Conservation (phyloP, 2,888 invertebrate species). For the Drosophila tripunctata region DNA sequence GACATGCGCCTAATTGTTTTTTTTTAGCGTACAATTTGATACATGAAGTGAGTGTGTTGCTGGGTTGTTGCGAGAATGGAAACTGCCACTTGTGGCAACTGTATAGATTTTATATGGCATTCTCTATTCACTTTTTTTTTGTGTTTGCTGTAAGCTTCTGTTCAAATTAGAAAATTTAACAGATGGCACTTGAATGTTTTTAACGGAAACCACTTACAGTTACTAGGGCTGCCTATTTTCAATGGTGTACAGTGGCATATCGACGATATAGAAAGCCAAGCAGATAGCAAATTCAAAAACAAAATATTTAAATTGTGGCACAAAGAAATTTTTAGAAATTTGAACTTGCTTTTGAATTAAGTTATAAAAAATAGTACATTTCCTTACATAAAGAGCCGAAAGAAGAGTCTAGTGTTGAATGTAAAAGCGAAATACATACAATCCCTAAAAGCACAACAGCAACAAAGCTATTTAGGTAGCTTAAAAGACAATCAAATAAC, state of each 20-base stretch:
- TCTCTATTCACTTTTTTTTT: too few species aligned
- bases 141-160: not conserved
- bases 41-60: not conserved
- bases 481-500: too few species aligned
- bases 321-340: too few species aligned
- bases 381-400: too few species aligned
- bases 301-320: too few species aligned
- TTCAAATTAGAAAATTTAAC: conserved; percentile 10
- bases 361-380: too few species aligned
- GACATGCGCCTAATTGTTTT: conserved; percentile 43
- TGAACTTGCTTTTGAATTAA: too few species aligned
- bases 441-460: too few species aligned
- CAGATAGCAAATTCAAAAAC: not conserved
- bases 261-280: too few species aligned
- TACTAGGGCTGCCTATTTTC: not conserved
- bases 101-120: conserved; percentile 12
- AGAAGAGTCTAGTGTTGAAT: too few species aligned
- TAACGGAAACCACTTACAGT: not conserved
- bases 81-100: conserved; percentile 15
- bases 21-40: conserved; percentile 27
- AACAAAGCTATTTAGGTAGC: too few species aligned
- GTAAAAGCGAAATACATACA: too few species aligned
- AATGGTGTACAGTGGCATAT: not conserved
- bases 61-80: not conserved
- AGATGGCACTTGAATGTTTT: conserved; percentile 8